Evolutionary conservation across 2,797 vertebrate genomes (phyloP), one percentile per base, ranked within the genome.

Genomic region (Pogonophryne albipinna): DNA sequence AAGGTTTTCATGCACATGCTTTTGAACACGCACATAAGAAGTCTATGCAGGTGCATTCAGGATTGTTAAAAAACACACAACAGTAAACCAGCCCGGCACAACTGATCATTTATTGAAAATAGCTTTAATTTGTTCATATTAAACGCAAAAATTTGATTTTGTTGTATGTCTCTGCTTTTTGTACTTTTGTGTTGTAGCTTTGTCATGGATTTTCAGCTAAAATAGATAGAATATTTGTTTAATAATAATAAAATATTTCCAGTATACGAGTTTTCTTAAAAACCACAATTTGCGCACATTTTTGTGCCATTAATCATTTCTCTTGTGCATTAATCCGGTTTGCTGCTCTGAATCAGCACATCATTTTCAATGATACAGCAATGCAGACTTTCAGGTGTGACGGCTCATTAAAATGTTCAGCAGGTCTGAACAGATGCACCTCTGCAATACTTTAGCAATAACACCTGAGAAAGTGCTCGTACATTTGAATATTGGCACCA

Each of bases 311-410:
- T n/a, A 58, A 50, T 79, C 7, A 57, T 68, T 59, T 70, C 10
- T 70, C 4, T 63, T 16, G 60, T 11, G 6, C 6, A 45, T 47
- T 53, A 17, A 31, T 7, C 2, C 59, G 57, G 60, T 55, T 70
- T 27, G 4, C 1, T 15, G 6, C 9, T 44, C 17, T 53, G 63
- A 73, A 49, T 74, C 62, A 60, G 41, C 66, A 66, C 1, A 17
- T 41, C 6, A 10, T 49, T 68, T 41, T 76, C 9, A 66, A 60
- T 56, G 45, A 69, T 59, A 41, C 19, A 74, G 62, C 69, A 49
- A 53, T 12, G 68, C 55, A 68, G 74, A 67, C 60, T 66, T 84
- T 84, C 85, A 84, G 83, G 81, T 85, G 51, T 53, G 77, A 74
- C 62, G 31, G 6, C 80, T 82, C 75, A 69, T 78, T 62, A 80